Percentiles rank a stretch among this genome's conserved stretches.
These are phyloP conservation scores for Drosophila rellima DNA, from an alignment of 2,888 invertebrate genomes.

Conservation along the genomic window DNA sequence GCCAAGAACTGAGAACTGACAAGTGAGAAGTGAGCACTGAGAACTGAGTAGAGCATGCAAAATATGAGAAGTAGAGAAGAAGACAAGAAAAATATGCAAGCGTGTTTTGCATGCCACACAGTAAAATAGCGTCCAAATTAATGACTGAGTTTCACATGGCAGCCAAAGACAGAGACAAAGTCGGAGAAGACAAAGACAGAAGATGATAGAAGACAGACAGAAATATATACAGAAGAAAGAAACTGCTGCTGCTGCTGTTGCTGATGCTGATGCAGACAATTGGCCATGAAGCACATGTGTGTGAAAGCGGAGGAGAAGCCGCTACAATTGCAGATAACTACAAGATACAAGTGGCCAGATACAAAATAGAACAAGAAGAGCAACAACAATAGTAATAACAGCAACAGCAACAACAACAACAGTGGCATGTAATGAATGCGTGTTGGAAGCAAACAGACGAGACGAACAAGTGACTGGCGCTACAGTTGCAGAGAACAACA, in stretches of 20 bases:
- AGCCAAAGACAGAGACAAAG: slow-evolving; percentile 12
- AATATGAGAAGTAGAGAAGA: slow-evolving; percentile 60
- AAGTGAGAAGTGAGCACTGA: slow-evolving; percentile 3
- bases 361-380: slow-evolving; percentile 62
- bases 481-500: slow-evolving; percentile 11
- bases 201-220: slow-evolving; percentile 1
- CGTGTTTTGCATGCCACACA: slow-evolving; percentile 44
- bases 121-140: slow-evolving; percentile 73
- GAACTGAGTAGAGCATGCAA: slow-evolving; percentile 56
- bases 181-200: neutral
- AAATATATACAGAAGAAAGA: neutral
- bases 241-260: neutral
- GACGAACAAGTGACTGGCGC: slow-evolving; percentile 37
- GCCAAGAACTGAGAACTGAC: slow-evolving; percentile 2
- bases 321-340: slow-evolving; percentile 54
- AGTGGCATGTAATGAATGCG: slow-evolving; percentile 57
- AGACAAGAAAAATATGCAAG: slow-evolving; percentile 40
- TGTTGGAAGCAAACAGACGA: slow-evolving; percentile 49
- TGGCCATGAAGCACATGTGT: slow-evolving; percentile 64
- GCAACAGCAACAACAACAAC: slow-evolving; percentile 26
- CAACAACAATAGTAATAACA: slow-evolving; percentile 35
- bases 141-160: slow-evolving; percentile 76
- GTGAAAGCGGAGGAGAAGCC: slow-evolving; percentile 62
- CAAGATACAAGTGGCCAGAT: slow-evolving; percentile 76
- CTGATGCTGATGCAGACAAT: slow-evolving; percentile 62